Conservation (phyloP, 2,888 invertebrate species). For the Tenthredo mesomela region DNA sequence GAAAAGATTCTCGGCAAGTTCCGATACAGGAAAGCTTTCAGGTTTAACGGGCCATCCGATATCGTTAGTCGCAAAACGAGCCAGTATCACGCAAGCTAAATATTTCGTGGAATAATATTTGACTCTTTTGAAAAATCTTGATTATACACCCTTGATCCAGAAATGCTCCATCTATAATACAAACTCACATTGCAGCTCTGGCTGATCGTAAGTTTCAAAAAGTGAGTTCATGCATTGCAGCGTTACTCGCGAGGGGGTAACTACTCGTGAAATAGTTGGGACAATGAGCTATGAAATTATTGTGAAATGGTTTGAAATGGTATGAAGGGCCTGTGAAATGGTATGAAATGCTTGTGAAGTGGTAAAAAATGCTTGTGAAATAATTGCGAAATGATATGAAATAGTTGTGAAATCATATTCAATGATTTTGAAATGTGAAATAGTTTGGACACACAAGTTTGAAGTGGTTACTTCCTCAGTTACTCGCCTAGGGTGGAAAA, state of each 20-base stretch:
- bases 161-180: neutral
- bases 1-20: constrained; percentile 41
- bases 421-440: too few species aligned
- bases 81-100: constrained; percentile 22
- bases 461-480: too few species aligned
- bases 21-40: constrained; percentile 46
- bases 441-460: too few species aligned
- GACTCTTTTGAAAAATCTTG: neutral
- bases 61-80: constrained; percentile 30
- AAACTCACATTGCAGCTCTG: neutral
- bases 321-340: too few species aligned
- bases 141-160: neutral
- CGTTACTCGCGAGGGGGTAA: neutral
- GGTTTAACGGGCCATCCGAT: constrained; percentile 48
- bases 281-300: too few species aligned
- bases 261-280: too few species aligned
- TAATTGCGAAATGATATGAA: too few species aligned
- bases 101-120: neutral
- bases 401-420: too few species aligned
- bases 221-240: neutral
- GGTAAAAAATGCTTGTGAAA: too few species aligned
- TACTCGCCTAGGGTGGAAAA: neutral
- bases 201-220: neutral
- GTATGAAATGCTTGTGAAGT: too few species aligned
- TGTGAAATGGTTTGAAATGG: too few species aligned